Percentiles rank a stretch among this genome's conserved stretches.
Evolutionary conservation across 2,888 invertebrate species (phyloP).

Genomic region (Brachyptera risi): DNA sequence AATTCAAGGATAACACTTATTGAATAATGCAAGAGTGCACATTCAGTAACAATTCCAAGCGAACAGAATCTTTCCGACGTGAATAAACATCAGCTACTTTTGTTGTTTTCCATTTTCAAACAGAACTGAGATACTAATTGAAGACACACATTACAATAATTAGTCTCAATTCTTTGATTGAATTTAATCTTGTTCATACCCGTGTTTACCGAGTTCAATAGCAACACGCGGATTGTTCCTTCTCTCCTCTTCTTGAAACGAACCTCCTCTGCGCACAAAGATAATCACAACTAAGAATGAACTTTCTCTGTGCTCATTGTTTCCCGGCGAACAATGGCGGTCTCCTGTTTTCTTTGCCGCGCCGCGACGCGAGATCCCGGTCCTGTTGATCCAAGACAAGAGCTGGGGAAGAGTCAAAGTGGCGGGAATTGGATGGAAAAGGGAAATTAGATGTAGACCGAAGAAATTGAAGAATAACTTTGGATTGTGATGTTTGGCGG

Average conservation of each 20-base stretch:
- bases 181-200: background rate
- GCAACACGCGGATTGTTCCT: background rate
- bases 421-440: background rate
- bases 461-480: conserved; percentile 12
- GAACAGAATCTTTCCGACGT: too few species aligned
- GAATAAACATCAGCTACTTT: too few species aligned
- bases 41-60: too few species aligned
- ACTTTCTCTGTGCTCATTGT: conserved; percentile 1
- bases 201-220: background rate
- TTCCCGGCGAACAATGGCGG: conserved; percentile 4
- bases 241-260: background rate
- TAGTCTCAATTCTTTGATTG: background rate
- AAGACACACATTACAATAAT: too few species aligned
- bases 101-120: too few species aligned
- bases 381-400: background rate
- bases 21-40: too few species aligned
- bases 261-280: conserved; percentile 18
- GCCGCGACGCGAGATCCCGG: background rate
- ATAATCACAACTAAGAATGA: conserved; percentile 26
- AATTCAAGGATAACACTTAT: too few species aligned
- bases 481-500: too few species aligned
- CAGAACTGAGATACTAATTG: too few species aligned
- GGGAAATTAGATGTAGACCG: background rate
- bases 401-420: background rate
- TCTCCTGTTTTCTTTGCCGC: background rate